phyloP scores from a whole-genome alignment of 2,797 vertebrate genomes.

The Aplochiton taeniatus region DNA sequence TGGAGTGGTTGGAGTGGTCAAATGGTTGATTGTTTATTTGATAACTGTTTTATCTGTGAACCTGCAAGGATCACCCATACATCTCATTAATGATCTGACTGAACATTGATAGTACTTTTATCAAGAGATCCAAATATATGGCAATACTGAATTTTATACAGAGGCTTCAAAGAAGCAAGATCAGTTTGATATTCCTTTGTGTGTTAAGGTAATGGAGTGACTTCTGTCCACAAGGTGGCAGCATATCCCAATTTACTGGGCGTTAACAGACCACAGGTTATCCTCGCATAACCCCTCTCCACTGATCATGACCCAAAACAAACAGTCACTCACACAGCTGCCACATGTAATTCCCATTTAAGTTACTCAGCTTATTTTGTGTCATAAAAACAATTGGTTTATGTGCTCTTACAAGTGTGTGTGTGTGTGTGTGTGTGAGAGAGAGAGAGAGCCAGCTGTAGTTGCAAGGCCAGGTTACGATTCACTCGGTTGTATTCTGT shows the following conservation, averaged over 20 bases:
- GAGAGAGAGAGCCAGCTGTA: slow-evolving; percentile 58
- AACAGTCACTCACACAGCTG: slow-evolving; percentile 33
- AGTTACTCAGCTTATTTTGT: not conserved
- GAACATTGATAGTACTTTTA: too few relatives aligned
- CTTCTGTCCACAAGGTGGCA: slow-evolving; percentile 47
- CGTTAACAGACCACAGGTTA: not conserved
- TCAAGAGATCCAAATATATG: too few relatives aligned
- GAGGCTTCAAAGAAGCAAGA: too few relatives aligned
- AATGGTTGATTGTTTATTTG: too few relatives aligned
- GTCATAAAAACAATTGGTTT: not conserved
- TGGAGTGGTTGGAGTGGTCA: too few relatives aligned
- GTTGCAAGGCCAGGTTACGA: slow-evolving; percentile 55
- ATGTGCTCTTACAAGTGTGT: slow-evolving; percentile 11
- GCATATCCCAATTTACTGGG: slow-evolving; percentile 29
- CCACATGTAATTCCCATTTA: slow-evolving; percentile 11
- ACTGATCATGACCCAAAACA: slow-evolving; percentile 55
- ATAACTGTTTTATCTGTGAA: too few relatives aligned
- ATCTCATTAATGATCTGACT: too few relatives aligned
- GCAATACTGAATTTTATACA: too few relatives aligned
- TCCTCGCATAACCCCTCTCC: slow-evolving; percentile 47
- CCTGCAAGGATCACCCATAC: too few relatives aligned
- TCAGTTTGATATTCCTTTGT: not conserved
- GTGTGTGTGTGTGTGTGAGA: slow-evolving; percentile 20
- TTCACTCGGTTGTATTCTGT: slow-evolving; percentile 55
- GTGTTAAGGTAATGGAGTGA: not conserved